A percentile compares a stretch with the other conserved stretches of the same genome.
Conservation (phyloP, 2,113 vertebrate genomes). For the Nothoprocta perdicaria region DNA sequence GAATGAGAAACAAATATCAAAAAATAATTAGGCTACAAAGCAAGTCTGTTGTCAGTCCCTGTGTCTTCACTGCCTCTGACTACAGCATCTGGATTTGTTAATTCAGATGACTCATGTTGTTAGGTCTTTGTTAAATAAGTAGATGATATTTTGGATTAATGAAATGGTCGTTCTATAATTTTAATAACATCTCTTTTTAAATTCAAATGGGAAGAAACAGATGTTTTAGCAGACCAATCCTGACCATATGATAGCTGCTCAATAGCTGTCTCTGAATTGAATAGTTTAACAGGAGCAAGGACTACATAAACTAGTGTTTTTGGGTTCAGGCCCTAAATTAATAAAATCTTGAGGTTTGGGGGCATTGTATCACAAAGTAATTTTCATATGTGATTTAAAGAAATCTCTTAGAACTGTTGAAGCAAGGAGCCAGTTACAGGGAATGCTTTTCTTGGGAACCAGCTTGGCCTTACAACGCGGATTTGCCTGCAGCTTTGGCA, state of each 20-base stretch:
- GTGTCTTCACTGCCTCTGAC: constrained; percentile 13
- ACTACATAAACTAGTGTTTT: not conserved
- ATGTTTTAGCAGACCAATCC: not conserved
- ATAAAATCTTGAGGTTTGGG: not conserved
- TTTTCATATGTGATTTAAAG: not conserved
- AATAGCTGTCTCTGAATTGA: not conserved
- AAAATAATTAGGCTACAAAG: constrained; percentile 7
- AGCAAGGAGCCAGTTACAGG: not conserved
- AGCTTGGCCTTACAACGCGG: not conserved
- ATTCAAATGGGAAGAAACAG: constrained; percentile 26
- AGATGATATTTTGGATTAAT: constrained; percentile 59
- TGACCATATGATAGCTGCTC: not conserved
- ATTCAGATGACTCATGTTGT: constrained; percentile 30
- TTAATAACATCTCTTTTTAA: constrained; percentile 45
- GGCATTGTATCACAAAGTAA: not conserved
- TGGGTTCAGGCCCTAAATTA: not conserved
- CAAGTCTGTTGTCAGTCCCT: constrained; percentile 6
- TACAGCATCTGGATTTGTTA: constrained; percentile 57
- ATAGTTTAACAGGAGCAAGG: not conserved
- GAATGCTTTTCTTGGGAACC: constrained; percentile 19
- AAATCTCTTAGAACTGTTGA: not conserved
- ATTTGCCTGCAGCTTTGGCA: constrained; percentile 38
- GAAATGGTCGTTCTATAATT: constrained; percentile 21
- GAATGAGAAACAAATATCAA: constrained; percentile 47
- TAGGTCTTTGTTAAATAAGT: constrained; percentile 58